Base-by-base conservation (phyloP, 2,888 invertebrate species). In the Aphelenchoides bicaudatus region DNA sequence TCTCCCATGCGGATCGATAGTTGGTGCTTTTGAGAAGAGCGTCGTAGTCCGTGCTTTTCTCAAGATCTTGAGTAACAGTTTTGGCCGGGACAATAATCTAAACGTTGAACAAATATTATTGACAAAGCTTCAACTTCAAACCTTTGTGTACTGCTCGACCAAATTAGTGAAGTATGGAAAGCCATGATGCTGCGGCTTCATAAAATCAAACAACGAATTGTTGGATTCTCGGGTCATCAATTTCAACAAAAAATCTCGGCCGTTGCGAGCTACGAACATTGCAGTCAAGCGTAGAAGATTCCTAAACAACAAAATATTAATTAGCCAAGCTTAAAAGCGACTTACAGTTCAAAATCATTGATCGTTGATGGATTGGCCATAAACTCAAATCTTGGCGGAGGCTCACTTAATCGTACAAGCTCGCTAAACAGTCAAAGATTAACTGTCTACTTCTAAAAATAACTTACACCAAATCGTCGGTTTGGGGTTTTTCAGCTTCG, bases 101-200 rank as follows among this genome's bases (percentile, higher is more conserved):
- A 43, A 47, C 10, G 52, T n/a, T 58, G 34, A 29, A 21, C 23
- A 46, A 1, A 23, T 54, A 53, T 25, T 16, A 1, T 25, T n/a
- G 25, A 43, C 23, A 43, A n/a, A 16, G 16, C 16, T 34, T 13
- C 13, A 34, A 13, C 34, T 19, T 52, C 16, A 13, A 37, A 87
- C 88, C 84, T 98, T 98, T 0, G 96, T 96, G 78, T 99, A 99
- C 80, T 99, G 98, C 78, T 98, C 96, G 47, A 99, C 84, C 0
- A 99, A 84, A 74, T 94, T 90, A 0, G 96, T 96, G 79, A 99
- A 99, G 82, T 98, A 99, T 76, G 90, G 91, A 80, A 98, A 99
- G 10, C 96, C 85, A 0, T 93, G 93, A 83, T 99, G 98, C 78
- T 98, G 96, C 0, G 98, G 98, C 2, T 96, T 86, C 3, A 99